Base-by-base conservation (phyloP, 2,797 vertebrate genomes). In the Oreochromis grahami region DNA sequence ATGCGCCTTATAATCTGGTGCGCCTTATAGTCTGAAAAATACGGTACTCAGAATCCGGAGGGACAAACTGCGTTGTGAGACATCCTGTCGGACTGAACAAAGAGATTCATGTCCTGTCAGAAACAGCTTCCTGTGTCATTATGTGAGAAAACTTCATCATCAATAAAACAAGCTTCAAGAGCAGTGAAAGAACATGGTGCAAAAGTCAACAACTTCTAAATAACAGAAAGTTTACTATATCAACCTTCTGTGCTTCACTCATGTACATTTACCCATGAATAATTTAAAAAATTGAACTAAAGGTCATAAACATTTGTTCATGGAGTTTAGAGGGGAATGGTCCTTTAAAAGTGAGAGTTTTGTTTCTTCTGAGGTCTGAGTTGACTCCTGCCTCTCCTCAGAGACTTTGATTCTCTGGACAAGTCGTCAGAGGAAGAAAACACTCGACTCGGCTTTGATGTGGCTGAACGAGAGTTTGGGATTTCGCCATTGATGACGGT, bases 401-500 rank as follows among this genome's bases (percentile, higher is more conserved):
- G 93, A 60, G 97, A 98, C 89, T 99, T 98, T 84, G 96, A 97
- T 45, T 96, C 97, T 81, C 93, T 99, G 91, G 97, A 98, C 29
- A 96, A 97, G 84, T 93, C 92, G 0, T 93, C 95, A 1, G 94
- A 96, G 76, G 97, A 98, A 86, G 95, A 95, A 53, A 99, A 98
- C 86, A 97, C 96, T 43, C 96, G 96, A 17, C 89, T 99, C 83
- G 97, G 96, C 10, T 97, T 99, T 34, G 97, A 98, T 17, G 90
- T 98, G 0, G 97, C 98, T 0, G 97, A 99, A 87, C 96, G 92
- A 17, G 97, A 98, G 90, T 97, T 99, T 80, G 98, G 98, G 50
- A 98, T 99, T 78, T 97, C 96, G 80, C 98, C 98, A 63, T 96
- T 98, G 91, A 97, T 99, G 97, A 98, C 98, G 3, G 97, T 97